These are phyloP conservation scores for Apocheima hispidaria DNA, from an alignment of 2,888 invertebrate species.

Conservation along the genomic window DNA sequence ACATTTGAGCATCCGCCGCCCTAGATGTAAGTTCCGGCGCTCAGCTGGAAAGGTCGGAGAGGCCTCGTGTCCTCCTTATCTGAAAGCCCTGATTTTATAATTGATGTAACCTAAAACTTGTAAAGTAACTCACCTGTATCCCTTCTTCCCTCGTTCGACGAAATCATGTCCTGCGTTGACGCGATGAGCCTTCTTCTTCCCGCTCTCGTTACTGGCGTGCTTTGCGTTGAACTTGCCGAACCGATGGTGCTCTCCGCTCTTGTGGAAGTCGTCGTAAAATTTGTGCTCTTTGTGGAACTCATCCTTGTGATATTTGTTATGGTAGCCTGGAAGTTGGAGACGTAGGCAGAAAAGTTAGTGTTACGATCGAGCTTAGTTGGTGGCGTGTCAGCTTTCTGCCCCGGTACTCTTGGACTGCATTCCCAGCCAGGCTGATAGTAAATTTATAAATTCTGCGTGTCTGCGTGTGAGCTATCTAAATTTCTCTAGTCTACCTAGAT, in stretches of 20 bases:
- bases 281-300: constrained; percentile 92
- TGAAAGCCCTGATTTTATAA: too few species aligned
- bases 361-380: neutral
- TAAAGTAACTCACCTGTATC: constrained; percentile 69
- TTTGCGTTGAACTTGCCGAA: constrained; percentile 89
- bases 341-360: neutral
- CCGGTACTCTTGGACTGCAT: too few species aligned
- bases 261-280: constrained; percentile 91
- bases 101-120: neutral
- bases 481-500: too few species aligned
- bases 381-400: neutral
- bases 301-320: constrained; percentile 92
- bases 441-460: too few species aligned
- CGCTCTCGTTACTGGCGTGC: constrained; percentile 87
- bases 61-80: too few species aligned
- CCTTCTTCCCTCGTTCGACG: constrained; percentile 88
- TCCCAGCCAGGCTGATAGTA: too few species aligned
- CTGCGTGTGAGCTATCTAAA: too few species aligned
- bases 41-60: too few species aligned
- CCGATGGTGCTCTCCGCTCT: constrained; percentile 89
- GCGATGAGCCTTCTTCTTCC: constrained; percentile 88
- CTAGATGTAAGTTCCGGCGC: too few species aligned
- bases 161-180: constrained; percentile 87
- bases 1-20: too few species aligned
- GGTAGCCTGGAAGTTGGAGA: constrained; percentile 83